Base-by-base conservation (phyloP, 1,140 invertebrate genomes). In the Nephila pilipes region DNA sequence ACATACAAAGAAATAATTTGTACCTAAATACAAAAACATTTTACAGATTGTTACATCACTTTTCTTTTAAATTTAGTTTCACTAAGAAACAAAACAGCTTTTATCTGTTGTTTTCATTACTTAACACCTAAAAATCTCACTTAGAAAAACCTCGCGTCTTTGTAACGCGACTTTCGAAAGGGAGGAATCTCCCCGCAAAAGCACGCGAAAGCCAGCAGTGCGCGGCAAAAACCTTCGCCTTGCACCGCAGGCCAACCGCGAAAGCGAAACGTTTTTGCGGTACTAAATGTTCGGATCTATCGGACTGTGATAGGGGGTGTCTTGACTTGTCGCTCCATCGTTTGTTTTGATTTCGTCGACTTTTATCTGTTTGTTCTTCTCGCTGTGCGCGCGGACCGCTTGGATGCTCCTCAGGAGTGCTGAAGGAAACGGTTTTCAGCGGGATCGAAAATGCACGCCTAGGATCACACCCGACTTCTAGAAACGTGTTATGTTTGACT, bases 261-360 rank as follows among this genome's bases (percentile, higher is more conserved):
- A 91, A 91, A 91, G 89, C 55, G 89, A 79, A 89, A 38, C 79
- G 89, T 83, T 91, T 91, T 91, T 65, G 79, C 89, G 89, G 89
- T 29, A 63, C 69, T 91, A 58, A 91, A 79, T n/a, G 79, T 46
- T 83, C 36, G 89, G 55, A 83, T 91, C 57, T 63, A 83, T 55
- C 89, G 89, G 89, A 81, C 79, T 89, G 87, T 89, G 87, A 79
- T 89, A 89, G 87, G 87, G 87, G 69, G 83, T 85, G 83, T 85
- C 83, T 38, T 36, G 22, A 16, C 18, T 63, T 65, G 29, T 65
- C 55, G 46, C 69, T 89, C 36, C 58, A 8, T 65, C 85, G 32
- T 87, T 87, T 60, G 36, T 60, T 87, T 87, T 65, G 25, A 63
- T 65, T 65, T n/a, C 58, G n/a, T 54, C 38, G 25, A 54, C 80